Evolutionary conservation across 2,113 vertebrate species (phyloP).

Genomic region (Condylura cristata): DNA sequence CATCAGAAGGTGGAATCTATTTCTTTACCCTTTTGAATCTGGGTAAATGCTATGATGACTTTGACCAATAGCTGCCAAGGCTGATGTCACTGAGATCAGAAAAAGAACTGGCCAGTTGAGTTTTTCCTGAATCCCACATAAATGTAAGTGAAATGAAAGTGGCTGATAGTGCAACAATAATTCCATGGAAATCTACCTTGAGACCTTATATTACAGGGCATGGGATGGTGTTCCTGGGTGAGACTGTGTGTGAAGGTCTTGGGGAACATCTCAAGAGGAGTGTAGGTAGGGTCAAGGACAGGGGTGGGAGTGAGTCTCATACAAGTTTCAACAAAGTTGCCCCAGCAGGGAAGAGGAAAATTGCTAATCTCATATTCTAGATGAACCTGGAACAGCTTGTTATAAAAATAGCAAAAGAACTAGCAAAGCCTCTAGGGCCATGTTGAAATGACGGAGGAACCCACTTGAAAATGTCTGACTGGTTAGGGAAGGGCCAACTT

Average conservation of each 20-base stretch:
- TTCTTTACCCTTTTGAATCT: not conserved
- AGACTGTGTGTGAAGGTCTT: not conserved
- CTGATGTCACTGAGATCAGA: not conserved
- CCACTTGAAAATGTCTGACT: not conserved
- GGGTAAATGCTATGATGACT: not conserved
- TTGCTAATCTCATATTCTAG: not conserved
- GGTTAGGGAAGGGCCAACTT: not conserved
- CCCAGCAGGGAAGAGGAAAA: not conserved
- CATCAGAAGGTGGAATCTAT: not conserved
- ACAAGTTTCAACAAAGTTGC: too few species aligned
- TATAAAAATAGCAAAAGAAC: not conserved
- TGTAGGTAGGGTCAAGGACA: not conserved
- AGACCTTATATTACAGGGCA: too few species aligned
- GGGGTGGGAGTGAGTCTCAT: not conserved
- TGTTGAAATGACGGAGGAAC: not conserved
- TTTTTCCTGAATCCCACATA: not conserved
- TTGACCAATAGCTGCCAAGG: not conserved
- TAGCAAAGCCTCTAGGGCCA: not conserved
- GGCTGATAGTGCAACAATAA: too few species aligned
- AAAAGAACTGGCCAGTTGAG: not conserved
- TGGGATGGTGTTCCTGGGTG: not conserved
- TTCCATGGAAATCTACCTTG: not conserved
- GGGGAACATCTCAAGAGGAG: not conserved
- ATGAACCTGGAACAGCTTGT: not conserved
- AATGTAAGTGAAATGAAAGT: not conserved